A percentile compares a stretch with the other conserved stretches of the same genome.
phyloP scores from a whole-genome alignment of 2,888 invertebrate genomes.

The Lampropteryx suffumata region DNA sequence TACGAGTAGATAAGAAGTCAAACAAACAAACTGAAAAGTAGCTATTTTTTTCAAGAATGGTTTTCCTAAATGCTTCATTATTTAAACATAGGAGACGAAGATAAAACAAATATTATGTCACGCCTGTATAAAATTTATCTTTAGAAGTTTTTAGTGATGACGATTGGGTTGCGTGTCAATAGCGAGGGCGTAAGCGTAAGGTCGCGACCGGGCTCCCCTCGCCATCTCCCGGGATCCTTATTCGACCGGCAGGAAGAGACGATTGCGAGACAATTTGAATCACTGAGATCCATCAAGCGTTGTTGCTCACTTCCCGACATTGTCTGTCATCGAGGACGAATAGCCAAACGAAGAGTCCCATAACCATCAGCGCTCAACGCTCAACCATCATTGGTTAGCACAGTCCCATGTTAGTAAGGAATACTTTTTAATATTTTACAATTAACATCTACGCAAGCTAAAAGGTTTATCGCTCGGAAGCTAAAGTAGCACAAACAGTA shows the following conservation, averaged over 20 bases:
- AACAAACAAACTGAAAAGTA: slow-evolving; percentile 24
- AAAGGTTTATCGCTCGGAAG: too few relatives aligned
- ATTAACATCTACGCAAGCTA: too few relatives aligned
- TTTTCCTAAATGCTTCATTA: too few relatives aligned
- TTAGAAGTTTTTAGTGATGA: slow-evolving; percentile 39
- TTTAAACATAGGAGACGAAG: too few relatives aligned
- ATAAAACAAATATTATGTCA: too few relatives aligned
- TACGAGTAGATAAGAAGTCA: slow-evolving; percentile 23
- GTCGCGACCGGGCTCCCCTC: slow-evolving; percentile 39
- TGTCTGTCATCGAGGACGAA: slow-evolving; percentile 31
- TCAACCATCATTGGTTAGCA: too few relatives aligned
- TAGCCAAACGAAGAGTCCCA: slow-evolving; percentile 40
- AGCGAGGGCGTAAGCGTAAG: slow-evolving; percentile 39
- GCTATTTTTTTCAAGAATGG: too few relatives aligned
- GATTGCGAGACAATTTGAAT: slow-evolving; percentile 78
- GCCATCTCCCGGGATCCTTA: slow-evolving; percentile 40
- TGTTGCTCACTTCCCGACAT: slow-evolving; percentile 66
- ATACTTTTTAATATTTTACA: too few relatives aligned
- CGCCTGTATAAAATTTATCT: too few relatives aligned
- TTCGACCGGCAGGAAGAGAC: slow-evolving; percentile 62
- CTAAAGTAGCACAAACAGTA: too few relatives aligned
- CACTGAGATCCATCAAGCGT: slow-evolving; percentile 58
- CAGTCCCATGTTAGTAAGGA: too few relatives aligned
- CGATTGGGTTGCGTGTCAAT: slow-evolving; percentile 34
- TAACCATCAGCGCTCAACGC: too few relatives aligned